Percentiles rank a stretch among this genome's conserved stretches.
Evolutionary conservation across 1,140 invertebrate genomes (phyloP).

Genomic region (Drosophila pandora): DNA sequence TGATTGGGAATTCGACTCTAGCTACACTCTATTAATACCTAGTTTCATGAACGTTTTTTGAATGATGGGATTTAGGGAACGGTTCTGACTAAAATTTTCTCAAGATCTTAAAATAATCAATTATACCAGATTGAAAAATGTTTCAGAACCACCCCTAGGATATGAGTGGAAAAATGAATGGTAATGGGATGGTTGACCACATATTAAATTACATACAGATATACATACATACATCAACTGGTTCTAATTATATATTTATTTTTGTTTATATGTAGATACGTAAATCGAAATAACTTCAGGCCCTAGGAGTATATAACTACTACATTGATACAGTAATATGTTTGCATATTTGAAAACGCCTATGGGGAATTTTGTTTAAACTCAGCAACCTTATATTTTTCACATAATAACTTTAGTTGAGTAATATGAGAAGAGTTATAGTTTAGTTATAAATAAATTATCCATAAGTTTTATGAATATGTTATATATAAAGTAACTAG

Average conservation of each 20-base stretch:
- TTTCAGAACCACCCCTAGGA: not conserved
- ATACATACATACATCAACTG: constrained; percentile 49
- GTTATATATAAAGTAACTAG: too few species aligned
- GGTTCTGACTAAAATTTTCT: too few species aligned
- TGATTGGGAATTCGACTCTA: too few species aligned
- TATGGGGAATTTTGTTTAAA: not conserved
- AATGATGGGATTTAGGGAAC: too few species aligned
- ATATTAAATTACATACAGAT: constrained; percentile 41
- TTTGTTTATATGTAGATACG: constrained; percentile 18
- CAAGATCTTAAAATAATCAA: too few species aligned
- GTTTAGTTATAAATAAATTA: too few species aligned
- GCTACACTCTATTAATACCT: too few species aligned
- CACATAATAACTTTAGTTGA: not conserved
- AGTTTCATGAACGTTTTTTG: too few species aligned
- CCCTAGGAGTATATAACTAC: constrained; percentile 26
- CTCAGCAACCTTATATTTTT: not conserved
- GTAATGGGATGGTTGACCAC: constrained; percentile 19
- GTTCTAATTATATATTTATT: constrained; percentile 45
- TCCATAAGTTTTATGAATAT: too few species aligned
- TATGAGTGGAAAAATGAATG: constrained; percentile 4
- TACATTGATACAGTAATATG: constrained; percentile 19
- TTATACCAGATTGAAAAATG: not conserved
- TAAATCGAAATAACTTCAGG: constrained; percentile 18
- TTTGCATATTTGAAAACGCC: constrained; percentile 13
- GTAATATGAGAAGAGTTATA: too few species aligned